Evolutionary conservation across 2,113 vertebrate species (phyloP), one percentile per base, ranked within the genome.

Genomic region (Brienomyrus brachyistius): DNA sequence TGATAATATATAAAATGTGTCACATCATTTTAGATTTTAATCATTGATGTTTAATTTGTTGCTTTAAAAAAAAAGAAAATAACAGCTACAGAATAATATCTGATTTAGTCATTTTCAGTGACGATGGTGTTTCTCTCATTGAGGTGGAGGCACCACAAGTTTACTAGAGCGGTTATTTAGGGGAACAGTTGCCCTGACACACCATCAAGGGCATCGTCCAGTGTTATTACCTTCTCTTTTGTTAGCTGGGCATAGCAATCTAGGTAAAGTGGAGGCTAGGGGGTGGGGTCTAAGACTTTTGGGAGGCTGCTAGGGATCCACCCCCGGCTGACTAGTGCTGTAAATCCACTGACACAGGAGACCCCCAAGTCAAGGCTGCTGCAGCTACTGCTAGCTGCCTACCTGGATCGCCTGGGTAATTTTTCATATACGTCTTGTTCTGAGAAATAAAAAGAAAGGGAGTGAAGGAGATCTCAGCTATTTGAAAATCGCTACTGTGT

Each of bases 351-450:
- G 50, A n/a, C 50, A 86, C 85, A 35, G 50, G 15, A 66, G 85
- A 21, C 88, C 48, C 85, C 47, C 89, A 27, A 88, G 91, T 90
- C 70, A 93, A 88, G 40, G 87, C 85, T 91, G 88, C 91, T 91
- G 89, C 92, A 92, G 92, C 92, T 93, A 92, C 93, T 93, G 89
- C 89, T 92, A 94, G 92, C 92, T 94, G 94, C 98, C 96, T 98
- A 99, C 98, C 98, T 99, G 95, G 97, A 97, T 93, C 95, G 97
- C 93, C 94, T 96, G 94, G 98, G 94, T 86, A 94, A 97, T 93
- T 97, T 97, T 91, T 97, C 96, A 43, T 98, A 97, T 86, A 97
- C 96, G 90, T 97, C 97, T 96, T 96, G 96, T 95, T 96, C 98
- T 99, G 95, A 59, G 92, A 94, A 56, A 91, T 86, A 92, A 27